Evolutionary conservation across 2,888 invertebrate genomes (phyloP).

Genomic region (Helleia helle): DNA sequence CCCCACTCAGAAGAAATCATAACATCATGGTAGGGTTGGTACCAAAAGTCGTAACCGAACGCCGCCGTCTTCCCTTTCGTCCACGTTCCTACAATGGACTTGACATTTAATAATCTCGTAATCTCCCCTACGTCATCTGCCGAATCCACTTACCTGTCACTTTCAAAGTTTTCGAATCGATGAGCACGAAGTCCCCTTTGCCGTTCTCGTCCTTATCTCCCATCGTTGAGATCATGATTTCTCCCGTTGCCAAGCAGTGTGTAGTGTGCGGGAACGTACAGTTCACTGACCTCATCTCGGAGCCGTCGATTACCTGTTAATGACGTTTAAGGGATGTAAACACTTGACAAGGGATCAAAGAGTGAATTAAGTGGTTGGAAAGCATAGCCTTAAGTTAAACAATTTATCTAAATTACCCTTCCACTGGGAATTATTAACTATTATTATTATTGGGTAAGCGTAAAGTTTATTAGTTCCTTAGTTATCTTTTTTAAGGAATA

Average conservation of each 20-base stretch:
- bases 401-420: neutral
- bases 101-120: neutral
- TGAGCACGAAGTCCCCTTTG: conserved; percentile 89
- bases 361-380: conserved; percentile 4
- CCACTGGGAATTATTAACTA: neutral
- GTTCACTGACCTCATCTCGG: conserved; percentile 82
- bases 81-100: conserved; percentile 81
- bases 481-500: too few species aligned
- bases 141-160: conserved; percentile 74
- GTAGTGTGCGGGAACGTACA: conserved; percentile 93
- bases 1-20: conserved; percentile 97
- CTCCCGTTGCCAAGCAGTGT: conserved; percentile 93
- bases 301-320: conserved; percentile 84
- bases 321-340: conserved; percentile 47
- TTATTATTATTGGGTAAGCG: neutral
- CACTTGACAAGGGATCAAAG: conserved; percentile 30
- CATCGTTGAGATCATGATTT: conserved; percentile 96
- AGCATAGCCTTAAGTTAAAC: neutral
- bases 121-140: conserved; percentile 21
- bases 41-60: conserved; percentile 98
- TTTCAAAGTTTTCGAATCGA: conserved; percentile 87
- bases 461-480: too few species aligned
- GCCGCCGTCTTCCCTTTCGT: conserved; percentile 79
- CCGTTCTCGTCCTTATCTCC: conserved; percentile 90
- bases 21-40: conserved; percentile 93